Evolutionary conservation across 2,888 invertebrate genomes (phyloP).

Genomic region (Apamea sordens): DNA sequence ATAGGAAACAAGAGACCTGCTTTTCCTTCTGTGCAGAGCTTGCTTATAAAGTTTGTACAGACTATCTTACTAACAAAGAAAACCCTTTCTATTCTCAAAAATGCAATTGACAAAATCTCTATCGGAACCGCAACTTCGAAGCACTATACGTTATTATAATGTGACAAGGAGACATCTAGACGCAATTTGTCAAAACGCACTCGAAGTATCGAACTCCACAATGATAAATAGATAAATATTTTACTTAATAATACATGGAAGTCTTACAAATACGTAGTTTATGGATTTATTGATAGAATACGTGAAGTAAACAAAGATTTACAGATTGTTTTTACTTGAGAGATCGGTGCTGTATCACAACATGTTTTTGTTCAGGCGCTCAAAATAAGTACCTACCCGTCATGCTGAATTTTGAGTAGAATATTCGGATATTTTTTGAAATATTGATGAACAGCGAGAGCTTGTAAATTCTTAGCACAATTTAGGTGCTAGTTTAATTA

Average conservation of each 20-base stretch:
- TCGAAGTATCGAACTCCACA: constrained; percentile 51
- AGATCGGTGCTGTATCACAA: constrained; percentile 45
- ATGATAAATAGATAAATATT: constrained; percentile 53
- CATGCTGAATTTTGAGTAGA: not conserved
- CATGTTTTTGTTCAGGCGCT: constrained; percentile 51
- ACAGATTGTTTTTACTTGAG: constrained; percentile 49
- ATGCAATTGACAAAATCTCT: constrained; percentile 66
- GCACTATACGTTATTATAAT: constrained; percentile 50
- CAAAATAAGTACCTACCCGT: constrained; percentile 16
- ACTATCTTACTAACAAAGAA: not conserved
- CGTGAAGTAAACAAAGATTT: constrained; percentile 39
- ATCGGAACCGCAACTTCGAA: constrained; percentile 66
- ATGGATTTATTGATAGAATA: constrained; percentile 33
- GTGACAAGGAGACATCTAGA: constrained; percentile 55
- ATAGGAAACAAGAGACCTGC: not conserved
- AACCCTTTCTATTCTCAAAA: constrained; percentile 67
- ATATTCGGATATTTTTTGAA: constrained; percentile 7
- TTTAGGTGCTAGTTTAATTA: not conserved
- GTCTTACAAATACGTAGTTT: constrained; percentile 39
- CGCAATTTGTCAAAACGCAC: constrained; percentile 61
- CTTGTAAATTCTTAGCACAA: not conserved
- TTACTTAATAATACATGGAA: constrained; percentile 46
- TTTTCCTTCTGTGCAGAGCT: not conserved
- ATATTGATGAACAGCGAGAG: constrained; percentile 7
- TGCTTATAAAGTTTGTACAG: not conserved